Percentiles rank a stretch among this genome's conserved stretches.
Conservation (phyloP, 2,113 vertebrate genomes). For the Daphoenositta chrysoptera region DNA sequence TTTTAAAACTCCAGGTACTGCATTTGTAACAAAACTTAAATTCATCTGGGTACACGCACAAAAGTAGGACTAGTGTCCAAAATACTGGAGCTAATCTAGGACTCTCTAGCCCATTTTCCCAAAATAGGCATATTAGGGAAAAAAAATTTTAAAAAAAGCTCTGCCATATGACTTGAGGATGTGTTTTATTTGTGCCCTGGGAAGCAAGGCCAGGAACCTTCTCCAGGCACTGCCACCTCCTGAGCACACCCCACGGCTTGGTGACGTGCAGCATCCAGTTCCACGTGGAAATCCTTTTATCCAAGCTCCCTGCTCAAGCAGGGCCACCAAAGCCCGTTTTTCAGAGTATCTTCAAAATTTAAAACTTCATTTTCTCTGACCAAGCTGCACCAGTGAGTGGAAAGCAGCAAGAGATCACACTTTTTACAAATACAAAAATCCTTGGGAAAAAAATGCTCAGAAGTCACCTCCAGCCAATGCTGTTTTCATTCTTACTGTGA, state of each 20-base stretch:
- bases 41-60: background rate
- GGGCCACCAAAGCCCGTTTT: background rate
- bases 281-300: background rate
- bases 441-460: background rate
- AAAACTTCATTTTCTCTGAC: background rate
- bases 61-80: constrained; percentile 58
- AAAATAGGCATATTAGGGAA: constrained; percentile 30
- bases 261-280: background rate
- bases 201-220: constrained; percentile 25
- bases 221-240: background rate
- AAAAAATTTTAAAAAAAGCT: background rate
- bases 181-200: constrained; percentile 26
- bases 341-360: background rate
- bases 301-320: background rate
- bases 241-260: background rate
- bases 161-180: constrained; percentile 19
- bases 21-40: background rate
- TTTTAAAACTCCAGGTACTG: background rate
- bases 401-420: background rate
- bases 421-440: background rate
- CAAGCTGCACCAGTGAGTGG: accelerated
- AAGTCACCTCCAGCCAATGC: background rate
- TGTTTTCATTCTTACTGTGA: background rate
- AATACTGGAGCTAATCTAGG: constrained; percentile 58
- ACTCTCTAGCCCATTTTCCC: constrained; percentile 61